A percentile compares a stretch with the other conserved stretches of the same genome.
Conservation (phyloP, 2,888 invertebrate genomes). For the Anthoptus insignis region DNA sequence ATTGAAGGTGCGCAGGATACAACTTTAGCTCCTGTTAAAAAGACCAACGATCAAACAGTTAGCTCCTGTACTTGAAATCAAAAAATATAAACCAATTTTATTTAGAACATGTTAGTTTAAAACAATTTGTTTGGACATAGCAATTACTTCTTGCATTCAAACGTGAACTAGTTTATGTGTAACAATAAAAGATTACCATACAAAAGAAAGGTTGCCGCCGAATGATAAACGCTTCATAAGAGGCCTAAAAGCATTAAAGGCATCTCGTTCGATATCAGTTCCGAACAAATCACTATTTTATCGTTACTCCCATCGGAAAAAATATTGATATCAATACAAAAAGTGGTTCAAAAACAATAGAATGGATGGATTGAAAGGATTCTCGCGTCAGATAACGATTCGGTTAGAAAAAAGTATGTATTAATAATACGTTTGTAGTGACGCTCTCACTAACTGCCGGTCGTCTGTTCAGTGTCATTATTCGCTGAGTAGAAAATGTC, state of each 20-base stretch:
- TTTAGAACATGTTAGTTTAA: conserved; percentile 3
- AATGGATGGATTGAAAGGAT: conserved; percentile 84
- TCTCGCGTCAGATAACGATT: conserved; percentile 76
- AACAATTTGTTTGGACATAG: conserved; percentile 13
- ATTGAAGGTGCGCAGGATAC: too few relatives aligned
- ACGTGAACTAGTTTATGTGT: conserved; percentile 57
- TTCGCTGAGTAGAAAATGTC: conserved; percentile 32
- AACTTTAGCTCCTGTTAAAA: too few relatives aligned
- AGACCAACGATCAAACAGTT: too few relatives aligned
- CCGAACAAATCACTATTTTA: conserved; percentile 85
- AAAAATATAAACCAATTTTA: conserved; percentile 12
- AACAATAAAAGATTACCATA: conserved; percentile 81
- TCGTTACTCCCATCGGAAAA: conserved; percentile 82
- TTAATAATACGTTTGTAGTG: conserved; percentile 82
- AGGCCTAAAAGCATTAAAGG: conserved; percentile 75
- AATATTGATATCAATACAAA: conserved; percentile 85
- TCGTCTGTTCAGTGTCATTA: conserved; percentile 57
- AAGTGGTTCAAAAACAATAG: conserved; percentile 85
- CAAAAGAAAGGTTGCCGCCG: conserved; percentile 79
- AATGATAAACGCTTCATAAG: conserved; percentile 79
- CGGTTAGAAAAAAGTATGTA: conserved; percentile 75
- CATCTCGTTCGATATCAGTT: conserved; percentile 78
- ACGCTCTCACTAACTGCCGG: conserved; percentile 62
- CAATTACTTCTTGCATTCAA: conserved; percentile 19
- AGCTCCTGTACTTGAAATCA: too few relatives aligned